Percentiles rank a stretch among this genome's conserved stretches.
phyloP scores from a whole-genome alignment of 2,888 invertebrate genomes.

The Nipponacmea schrenckii region DNA sequence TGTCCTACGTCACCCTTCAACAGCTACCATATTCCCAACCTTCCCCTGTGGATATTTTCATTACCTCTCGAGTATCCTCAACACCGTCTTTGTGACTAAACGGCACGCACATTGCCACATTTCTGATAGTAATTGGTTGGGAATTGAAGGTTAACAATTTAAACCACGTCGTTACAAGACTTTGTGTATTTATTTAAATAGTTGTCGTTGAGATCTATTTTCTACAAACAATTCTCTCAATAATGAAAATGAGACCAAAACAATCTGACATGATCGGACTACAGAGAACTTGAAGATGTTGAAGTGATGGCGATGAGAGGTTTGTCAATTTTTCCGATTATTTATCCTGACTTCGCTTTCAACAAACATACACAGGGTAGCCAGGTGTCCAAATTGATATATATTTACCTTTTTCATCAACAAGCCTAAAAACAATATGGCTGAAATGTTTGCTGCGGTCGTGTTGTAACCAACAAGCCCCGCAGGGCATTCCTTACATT shows the following conservation, averaged over 20 bases:
- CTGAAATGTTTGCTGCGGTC: not conserved
- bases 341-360: not conserved
- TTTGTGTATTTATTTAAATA: constrained; percentile 4
- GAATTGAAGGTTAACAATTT: constrained; percentile 3
- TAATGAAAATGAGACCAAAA: not conserved
- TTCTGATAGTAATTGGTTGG: not conserved
- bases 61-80: not conserved
- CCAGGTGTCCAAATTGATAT: not conserved
- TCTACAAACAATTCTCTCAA: not conserved
- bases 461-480: not conserved
- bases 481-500: not conserved
- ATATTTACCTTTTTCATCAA: not conserved
- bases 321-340: not conserved
- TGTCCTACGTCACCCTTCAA: constrained; percentile 2
- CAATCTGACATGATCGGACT: not conserved
- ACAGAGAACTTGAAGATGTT: not conserved
- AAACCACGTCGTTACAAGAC: not conserved
- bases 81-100: no score
- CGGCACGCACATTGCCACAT: not conserved
- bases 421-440: no score
- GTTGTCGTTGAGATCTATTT: not conserved
- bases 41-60: not conserved
- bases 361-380: not conserved
- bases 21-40: not conserved
- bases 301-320: not conserved